Base-by-base conservation (phyloP, 2,888 invertebrate genomes). In the Heliconius ethilla region DNA sequence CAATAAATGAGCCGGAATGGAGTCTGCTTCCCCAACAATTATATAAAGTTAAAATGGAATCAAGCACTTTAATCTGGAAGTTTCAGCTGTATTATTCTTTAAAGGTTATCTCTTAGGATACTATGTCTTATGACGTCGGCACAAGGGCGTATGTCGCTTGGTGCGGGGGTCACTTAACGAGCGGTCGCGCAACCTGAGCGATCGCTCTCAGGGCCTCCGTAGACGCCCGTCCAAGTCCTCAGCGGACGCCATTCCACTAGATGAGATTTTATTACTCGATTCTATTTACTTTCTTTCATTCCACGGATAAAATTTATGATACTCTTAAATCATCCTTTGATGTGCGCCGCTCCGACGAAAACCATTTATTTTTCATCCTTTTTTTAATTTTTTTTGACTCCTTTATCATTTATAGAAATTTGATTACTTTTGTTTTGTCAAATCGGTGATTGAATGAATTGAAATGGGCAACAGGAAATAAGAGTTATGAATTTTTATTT, bases 11-110 rank as follows among this genome's bases (percentile, higher is more conserved):
- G 66, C 70, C 74, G 72, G 76, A 78, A 72, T 25, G 33, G 75
- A 75, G 73, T 77, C 75, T 75, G 70, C 77, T 76, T 76, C 75
- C 69, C 78, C 80, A 83, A 83, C 84, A 86, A 86, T 85, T 85
- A 87, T 82, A 83, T 82, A 84, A 87, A 86, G 83, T 87, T 86
- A 84, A 85, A 87, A 86, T 82, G 83, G 84, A 86, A 86, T 87
- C 84, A 86, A 86, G 85, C 83, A 85, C 85, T 88, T 87, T 86
- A 86, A 88, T 87, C 83, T 85, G 82, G 83, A 84, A 86, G 82
- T 86, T 86, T 85, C 82, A 81, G 79, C 81, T 78, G 81, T 83
- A 85, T 85, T 84, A 84, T 86, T 85, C 84, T 85, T 85, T 80
- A 25, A 13, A 45, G 9, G 7, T 62, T 55, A 33, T 27, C 40